Base-by-base conservation (phyloP, 2,113 vertebrate species). In the Cephalopholis sonnerati region DNA sequence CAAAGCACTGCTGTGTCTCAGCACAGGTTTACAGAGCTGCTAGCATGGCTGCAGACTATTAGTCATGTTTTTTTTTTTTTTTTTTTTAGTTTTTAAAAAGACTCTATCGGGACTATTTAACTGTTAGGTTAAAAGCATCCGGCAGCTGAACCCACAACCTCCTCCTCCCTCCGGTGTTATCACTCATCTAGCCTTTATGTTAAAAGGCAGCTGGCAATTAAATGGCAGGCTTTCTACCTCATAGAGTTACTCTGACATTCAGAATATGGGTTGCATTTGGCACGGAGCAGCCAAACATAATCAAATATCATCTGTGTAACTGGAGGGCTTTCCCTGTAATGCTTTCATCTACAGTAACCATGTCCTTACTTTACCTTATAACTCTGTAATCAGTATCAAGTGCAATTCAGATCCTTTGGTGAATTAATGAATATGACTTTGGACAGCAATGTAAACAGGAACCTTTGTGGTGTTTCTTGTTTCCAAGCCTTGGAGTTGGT, bases 131-230 rank as follows among this genome's bases (percentile, higher is more conserved):
- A 74, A 88, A 91, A 87, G 71, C 68, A 83, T 67, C 84, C 16
- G 22, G 39, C 72, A 89, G 70, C 17, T 63, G 66, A 89, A 79
- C 67, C 72, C 8, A 3, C 75, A 50, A 25, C 81, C 73, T 86
- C 77, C 46, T 27, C 53, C 64, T 66, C 61, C 68, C 61, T 59
- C 46, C 7, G 3, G 16, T 55, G 58, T 69, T 53, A 57, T 80
- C 69, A 53, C 73, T 90, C 55, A 73, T 84, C 73, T 76, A 32
- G 41, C 44, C 44, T 61, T 64, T 22, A 29, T 69, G 53, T 58
- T 65, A 72, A 54, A 51, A 88, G 67, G 32, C 64, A 79, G 67
- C 76, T 61, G 55, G 29, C 62, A 84, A 72, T 84, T 82, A 87
- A 89, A 89, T 90, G 59, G 32, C 77, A 81, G 72, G 57, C 32